Conservation (phyloP, 1,140 invertebrate species). For the Littorina saxatilis region DNA sequence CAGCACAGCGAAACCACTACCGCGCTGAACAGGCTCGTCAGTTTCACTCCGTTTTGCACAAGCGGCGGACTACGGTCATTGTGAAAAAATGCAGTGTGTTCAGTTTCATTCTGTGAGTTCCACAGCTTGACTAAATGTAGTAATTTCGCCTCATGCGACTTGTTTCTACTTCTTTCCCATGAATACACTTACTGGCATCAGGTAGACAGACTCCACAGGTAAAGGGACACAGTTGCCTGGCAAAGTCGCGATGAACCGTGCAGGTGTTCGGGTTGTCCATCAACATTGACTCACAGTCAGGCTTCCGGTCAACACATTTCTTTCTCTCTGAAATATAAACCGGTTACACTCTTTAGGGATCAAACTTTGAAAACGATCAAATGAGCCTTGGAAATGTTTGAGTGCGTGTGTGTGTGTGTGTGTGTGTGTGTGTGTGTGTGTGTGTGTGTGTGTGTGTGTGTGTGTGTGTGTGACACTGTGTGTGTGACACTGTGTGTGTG, state of each 20-base stretch:
- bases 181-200: background rate
- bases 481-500: conserved; percentile 8
- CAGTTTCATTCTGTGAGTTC: too few species aligned
- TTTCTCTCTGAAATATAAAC: background rate
- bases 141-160: too few species aligned
- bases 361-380: background rate
- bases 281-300: background rate
- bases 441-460: conserved; percentile 22
- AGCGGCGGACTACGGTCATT: too few species aligned
- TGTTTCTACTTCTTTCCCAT: too few species aligned
- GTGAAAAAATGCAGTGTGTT: too few species aligned
- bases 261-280: background rate
- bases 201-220: conserved; percentile 9
- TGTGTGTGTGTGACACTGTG: conserved; percentile 1
- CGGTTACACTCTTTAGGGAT: background rate
- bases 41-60: too few species aligned
- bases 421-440: background rate
- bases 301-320: background rate
- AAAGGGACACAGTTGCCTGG: conserved; percentile 2
- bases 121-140: too few species aligned
- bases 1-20: too few species aligned
- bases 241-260: background rate
- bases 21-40: too few species aligned
- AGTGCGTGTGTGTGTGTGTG: conserved; percentile 1
- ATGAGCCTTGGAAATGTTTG: background rate